These are phyloP conservation scores for Centropus bengalensis DNA, from an alignment of 2,113 vertebrate species.

Conservation along the genomic window DNA sequence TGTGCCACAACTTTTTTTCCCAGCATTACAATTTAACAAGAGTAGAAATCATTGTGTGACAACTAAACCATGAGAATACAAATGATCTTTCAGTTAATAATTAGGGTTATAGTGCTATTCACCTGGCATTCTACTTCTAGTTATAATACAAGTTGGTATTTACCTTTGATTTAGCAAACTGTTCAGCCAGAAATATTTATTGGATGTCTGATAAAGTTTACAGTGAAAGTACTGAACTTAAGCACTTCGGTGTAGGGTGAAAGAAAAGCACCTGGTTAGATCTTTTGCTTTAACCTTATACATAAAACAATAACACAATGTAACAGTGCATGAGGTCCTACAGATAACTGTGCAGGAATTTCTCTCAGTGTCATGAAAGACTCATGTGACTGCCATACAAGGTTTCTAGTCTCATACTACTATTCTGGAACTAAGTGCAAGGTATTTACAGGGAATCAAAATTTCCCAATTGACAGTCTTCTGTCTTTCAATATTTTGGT, in stretches of 20 bases:
- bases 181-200: neutral
- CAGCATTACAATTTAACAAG: neutral
- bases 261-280: neutral
- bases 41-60: neutral
- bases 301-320: neutral
- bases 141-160: neutral
- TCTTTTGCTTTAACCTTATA: neutral
- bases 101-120: neutral
- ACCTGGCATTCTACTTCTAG: neutral
- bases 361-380: neutral
- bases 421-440: neutral
- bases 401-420: neutral
- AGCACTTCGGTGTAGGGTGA: neutral
- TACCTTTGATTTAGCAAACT: neutral
- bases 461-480: neutral
- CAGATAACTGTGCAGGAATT: neutral
- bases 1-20: neutral
- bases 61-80: neutral
- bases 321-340: neutral
- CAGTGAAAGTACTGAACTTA: neutral
- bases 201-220: neutral
- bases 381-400: neutral
- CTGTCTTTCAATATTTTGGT: neutral
- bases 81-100: neutral
- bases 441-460: neutral